Evolutionary conservation across 92 coral and sea anemone genomes (phyloP).

Genomic region (Muricea muricata): DNA sequence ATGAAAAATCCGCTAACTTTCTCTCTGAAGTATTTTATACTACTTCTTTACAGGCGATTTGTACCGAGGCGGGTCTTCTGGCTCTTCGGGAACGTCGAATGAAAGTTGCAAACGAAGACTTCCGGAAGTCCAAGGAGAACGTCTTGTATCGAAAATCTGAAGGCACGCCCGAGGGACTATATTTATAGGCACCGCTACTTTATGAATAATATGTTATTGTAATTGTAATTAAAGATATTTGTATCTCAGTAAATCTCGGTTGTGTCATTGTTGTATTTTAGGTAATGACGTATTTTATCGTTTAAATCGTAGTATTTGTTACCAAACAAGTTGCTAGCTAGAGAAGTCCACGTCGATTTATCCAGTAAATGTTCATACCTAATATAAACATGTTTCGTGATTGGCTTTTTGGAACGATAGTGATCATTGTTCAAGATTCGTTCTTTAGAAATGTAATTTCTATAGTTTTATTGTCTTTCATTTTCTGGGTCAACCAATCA

Average conservation of each 20-base stretch:
- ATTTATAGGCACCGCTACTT: conserved; percentile 53
- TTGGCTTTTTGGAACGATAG: too few relatives aligned
- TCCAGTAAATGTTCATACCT: too few relatives aligned
- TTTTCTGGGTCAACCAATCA: too few relatives aligned
- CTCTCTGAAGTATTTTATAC: too few relatives aligned
- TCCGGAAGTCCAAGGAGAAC: conserved; percentile 88
- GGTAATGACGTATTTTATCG: neutral
- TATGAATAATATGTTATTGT: neutral
- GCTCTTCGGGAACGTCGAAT: conserved; percentile 94
- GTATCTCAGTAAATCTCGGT: neutral
- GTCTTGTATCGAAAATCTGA: conserved; percentile 94
- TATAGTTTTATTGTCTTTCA: too few relatives aligned
- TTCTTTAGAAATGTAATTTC: too few relatives aligned
- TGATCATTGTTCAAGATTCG: too few relatives aligned
- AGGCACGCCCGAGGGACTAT: conserved; percentile 95
- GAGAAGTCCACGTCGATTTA: too few relatives aligned
- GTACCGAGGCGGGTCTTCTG: conserved; percentile 99
- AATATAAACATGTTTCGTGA: too few relatives aligned
- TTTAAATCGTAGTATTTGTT: neutral
- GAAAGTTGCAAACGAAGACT: conserved; percentile 95
- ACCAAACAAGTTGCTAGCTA: neutral
- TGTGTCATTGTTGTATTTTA: neutral
- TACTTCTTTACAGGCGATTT: conserved; percentile 98
- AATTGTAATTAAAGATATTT: neutral
- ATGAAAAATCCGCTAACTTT: too few relatives aligned